Conservation (phyloP, 2,888 invertebrate species). For the Leucoma salicis region DNA sequence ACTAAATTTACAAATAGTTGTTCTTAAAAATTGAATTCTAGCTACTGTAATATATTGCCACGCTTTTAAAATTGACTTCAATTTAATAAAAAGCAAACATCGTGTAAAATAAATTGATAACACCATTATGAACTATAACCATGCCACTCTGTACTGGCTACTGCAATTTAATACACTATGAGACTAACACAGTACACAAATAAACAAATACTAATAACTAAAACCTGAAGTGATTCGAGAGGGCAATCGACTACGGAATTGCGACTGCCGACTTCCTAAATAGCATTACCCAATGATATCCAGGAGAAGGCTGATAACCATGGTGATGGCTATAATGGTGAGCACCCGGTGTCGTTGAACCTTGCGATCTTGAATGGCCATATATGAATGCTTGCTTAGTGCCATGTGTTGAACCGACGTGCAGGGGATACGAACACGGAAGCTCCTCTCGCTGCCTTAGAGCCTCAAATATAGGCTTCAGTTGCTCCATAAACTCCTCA, state of each 20-base stretch:
- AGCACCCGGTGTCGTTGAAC: conserved; percentile 84
- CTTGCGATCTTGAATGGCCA: conserved; percentile 84
- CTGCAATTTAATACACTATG: conserved; percentile 41
- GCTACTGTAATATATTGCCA: conserved; percentile 11
- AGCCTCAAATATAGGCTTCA: conserved; percentile 97
- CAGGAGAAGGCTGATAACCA: conserved; percentile 87
- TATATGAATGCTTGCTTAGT: conserved; percentile 83
- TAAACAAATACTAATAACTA: conserved; percentile 39
- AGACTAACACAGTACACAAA: conserved; percentile 49
- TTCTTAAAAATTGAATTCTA: conserved; percentile 3
- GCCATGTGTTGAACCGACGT: conserved; percentile 88
- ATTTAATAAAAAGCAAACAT: conserved; percentile 21
- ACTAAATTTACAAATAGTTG: neutral
- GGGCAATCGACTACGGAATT: conserved; percentile 59
- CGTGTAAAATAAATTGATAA: conserved; percentile 16
- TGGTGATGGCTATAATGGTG: conserved; percentile 85
- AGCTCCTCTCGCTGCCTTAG: conserved; percentile 95
- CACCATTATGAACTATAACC: conserved; percentile 34
- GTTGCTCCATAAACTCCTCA: conserved; percentile 96
- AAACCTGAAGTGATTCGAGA: conserved; percentile 49
- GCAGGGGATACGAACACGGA: conserved; percentile 94
- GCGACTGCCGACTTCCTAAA: conserved; percentile 56
- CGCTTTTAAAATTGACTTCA: conserved; percentile 14
- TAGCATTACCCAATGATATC: conserved; percentile 89
- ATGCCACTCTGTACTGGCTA: conserved; percentile 61